Conservation (phyloP, 1,140 invertebrate genomes). For the Campoletis sonorensis region DNA sequence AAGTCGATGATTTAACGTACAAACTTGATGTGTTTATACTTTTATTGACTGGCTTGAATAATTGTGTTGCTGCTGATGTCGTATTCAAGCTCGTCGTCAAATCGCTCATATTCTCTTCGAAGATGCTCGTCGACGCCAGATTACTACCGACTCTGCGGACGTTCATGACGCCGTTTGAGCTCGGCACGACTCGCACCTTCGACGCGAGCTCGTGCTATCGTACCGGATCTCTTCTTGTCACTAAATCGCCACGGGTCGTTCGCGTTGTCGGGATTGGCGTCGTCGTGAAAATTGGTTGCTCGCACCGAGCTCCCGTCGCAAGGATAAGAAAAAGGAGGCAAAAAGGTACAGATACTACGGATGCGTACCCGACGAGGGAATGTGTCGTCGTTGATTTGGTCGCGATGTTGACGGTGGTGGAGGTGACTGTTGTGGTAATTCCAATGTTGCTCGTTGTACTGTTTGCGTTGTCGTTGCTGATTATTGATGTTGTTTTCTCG, state of each 20-base stretch:
- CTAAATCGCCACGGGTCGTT: constrained; percentile 68
- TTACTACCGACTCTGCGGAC: constrained; percentile 68
- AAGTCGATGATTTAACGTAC: constrained; percentile 32
- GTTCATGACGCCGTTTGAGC: constrained; percentile 66
- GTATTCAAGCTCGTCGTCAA: constrained; percentile 51
- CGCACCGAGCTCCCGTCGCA: constrained; percentile 59
- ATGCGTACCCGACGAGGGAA: neutral
- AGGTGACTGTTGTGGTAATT: neutral
- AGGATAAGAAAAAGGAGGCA: constrained; percentile 53
- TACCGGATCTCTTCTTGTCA: constrained; percentile 50
- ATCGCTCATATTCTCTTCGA: constrained; percentile 72
- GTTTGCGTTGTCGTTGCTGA: neutral
- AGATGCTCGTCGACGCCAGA: constrained; percentile 69
- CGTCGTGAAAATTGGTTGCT: constrained; percentile 48
- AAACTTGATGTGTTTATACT: constrained; percentile 3
- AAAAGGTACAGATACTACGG: constrained; percentile 35
- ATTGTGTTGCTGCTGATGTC: constrained; percentile 31
- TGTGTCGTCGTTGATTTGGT: constrained; percentile 9
- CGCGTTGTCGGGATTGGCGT: constrained; percentile 17
- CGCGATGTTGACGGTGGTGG: neutral
- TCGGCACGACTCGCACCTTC: constrained; percentile 72
- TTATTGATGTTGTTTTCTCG: constrained; percentile 8
- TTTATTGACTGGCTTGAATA: neutral
- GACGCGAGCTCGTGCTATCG: constrained; percentile 54
- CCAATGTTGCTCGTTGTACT: constrained; percentile 35